Base-by-base conservation (phyloP, 2,888 invertebrate genomes). In the Macaria notata region DNA sequence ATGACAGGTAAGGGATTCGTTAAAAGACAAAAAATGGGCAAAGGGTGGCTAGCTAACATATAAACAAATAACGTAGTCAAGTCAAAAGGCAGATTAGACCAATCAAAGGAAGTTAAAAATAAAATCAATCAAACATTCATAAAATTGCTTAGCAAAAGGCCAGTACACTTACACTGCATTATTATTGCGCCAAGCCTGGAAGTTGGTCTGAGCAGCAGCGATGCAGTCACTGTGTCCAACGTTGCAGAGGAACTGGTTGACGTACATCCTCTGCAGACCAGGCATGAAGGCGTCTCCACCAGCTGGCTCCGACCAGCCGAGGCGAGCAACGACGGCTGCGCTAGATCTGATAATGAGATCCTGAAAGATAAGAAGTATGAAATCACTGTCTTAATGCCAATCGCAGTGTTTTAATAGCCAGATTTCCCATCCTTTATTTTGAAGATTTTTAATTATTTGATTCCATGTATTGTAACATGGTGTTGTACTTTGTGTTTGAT, bases 171-270 rank as follows among this genome's bases (percentile, higher is more conserved):
- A 49, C 49, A 31, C 8, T 33, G 33, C 31, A n/a, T 49, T 30
- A 31, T 76, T 80, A 31, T 61, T 75, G 45, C 67, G 81, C 92
- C 91, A 93, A 19, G 59, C 65, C 1, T 69, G 68, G 75, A 93
- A 93, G 62, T 19, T 72, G 1, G 74, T 59, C 8, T 51, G 68
- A 3, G 86, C 92, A n/a, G 83, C 83, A 8, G 65, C 48, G 4
- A 87, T 59, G 60, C 93, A 93, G 9, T 76, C 70, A 0, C 73
- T 43, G 43, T 93, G 83, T 0, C 83, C 89, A 6, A 87, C 75
- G 45, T 87, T 78, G 62, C 93, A 95, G 0, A 94, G 92, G 92
- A 93, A 93, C 9, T 83, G 78, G 70, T 93, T 86, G 0, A 94
- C 80, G 47, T 92, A 83, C 79, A 87, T 86, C 52, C 94, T 84